Base-by-base conservation (phyloP, 2,797 vertebrate species). In the Platalea minor region DNA sequence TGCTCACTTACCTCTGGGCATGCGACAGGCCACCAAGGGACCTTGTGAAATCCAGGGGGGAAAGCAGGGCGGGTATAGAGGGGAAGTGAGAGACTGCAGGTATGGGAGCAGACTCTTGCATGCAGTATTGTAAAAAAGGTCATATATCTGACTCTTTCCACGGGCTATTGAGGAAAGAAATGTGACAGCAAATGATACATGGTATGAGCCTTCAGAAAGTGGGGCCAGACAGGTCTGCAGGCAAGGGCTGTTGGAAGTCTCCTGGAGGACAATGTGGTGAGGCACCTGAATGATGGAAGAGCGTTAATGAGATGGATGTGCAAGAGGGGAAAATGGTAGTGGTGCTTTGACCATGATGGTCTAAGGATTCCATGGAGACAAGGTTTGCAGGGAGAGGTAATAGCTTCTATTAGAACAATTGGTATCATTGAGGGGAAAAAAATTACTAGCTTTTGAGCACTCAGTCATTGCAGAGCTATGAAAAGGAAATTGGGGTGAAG, bases 291-390 rank as follows among this genome's bases (percentile, higher is more conserved):
- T 7, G 57, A 43, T 16, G 41, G 85, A 41, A 57, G 16, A 16
- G 65, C 7, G 35, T 17, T 81, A 46, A 25, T 29, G 75, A 65
- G 82, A 57, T 0, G 4, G 68, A 69, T 41, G 50, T 33, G n/a
- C 31, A 20, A 54, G 67, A 61, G 31, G 13, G 28, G 69, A 45
- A 81, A 63, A 63, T 14, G 45, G 45, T 10, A 65, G n/a, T 6
- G 35, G 28, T 14, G 74, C 45, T 76, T 35, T 60, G 78, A 43
- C 86, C 86, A 12, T 3, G 7, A 5, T 35, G 70, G 23, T 11
- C n/a, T 35, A 37, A 81, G 46, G 56, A 78, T 68, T 89, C 91
- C 72, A 39, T 15, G 54, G 80, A 79, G 76, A 93, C 29, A 43
- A 50, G 63, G 59, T 69, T 43, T 91, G 68, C 72, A 53, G 37